Base-by-base conservation (phyloP, 1,140 invertebrate genomes). In the Drosophila cardini region DNA sequence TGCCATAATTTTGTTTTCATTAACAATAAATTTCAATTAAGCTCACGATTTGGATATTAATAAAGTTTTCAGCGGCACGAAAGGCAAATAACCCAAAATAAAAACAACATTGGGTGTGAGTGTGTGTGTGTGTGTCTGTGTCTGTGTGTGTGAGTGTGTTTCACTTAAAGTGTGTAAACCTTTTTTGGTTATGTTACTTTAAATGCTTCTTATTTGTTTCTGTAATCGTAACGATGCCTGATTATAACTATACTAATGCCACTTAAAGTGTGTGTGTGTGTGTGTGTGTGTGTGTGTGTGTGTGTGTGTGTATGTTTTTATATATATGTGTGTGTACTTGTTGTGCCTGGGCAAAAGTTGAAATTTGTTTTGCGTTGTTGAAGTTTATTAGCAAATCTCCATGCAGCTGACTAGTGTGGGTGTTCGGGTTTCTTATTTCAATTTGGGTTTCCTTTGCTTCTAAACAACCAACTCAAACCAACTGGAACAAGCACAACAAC, bases 1-100 rank as follows among this genome's bases (percentile, higher is more conserved):
- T 62, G 78, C 76, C 81, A 77, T 90, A 80, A 79, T 82, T 86
- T 90, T 56, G 65, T 80, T 83, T 80, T 83, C 76, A 83, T 90
- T 90, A 90, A 87, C 82, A 86, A 90, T 90, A 90, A 90, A 90
- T 90, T 90, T 90, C 86, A 86, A 90, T 90, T 90, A 90, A 82
- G 76, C 76, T 56, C 86, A 90, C 86, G 86, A 90, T 86, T 86
- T 90, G 71, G 58, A 81, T 80, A 74, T 86, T 86, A 86, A 86
- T 83, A 86, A 82, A 83, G 86, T 80, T 86, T 82, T 89, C 80
- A 80, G 57, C 79, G 74, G 81, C 84, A 78, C 76, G 78, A 86
- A 85, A 81, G 64, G 70, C 74, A 85, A 85, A 85, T 78, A 85
- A 62, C 48, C 73, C 73, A 52, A 42, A 74, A 80, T 16, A 60